These are phyloP conservation scores for Hololepta plana DNA, from an alignment of 2,888 invertebrate species.

Conservation along the genomic window DNA sequence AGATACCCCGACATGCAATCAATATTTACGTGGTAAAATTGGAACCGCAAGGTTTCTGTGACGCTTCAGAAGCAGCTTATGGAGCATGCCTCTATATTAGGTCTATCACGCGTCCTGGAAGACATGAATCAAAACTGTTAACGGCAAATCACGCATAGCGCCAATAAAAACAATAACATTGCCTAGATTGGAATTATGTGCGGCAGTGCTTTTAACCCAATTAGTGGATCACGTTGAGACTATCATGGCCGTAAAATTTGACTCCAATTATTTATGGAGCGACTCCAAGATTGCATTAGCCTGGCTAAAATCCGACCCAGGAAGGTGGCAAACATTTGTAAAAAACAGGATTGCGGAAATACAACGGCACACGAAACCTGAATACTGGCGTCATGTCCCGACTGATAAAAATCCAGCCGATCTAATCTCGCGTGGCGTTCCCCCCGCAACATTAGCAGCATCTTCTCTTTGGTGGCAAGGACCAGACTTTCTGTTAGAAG, in stretches of 20 bases:
- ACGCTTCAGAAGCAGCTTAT: conserved; percentile 7
- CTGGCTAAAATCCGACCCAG: conserved; percentile 11
- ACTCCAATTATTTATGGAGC: conserved; percentile 11
- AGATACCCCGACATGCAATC: too few relatives aligned
- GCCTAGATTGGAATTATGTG: conserved; percentile 11
- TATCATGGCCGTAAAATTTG: conserved; percentile 7
- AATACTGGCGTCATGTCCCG: conserved; percentile 12
- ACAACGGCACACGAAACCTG: conserved; percentile 7
- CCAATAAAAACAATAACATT: conserved; percentile 11
- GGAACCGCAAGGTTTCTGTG: conserved; percentile 7
- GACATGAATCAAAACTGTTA: conserved; percentile 5
- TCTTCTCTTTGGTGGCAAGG: conserved; percentile 11
- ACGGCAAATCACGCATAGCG: conserved; percentile 10
- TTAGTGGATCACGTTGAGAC: conserved; percentile 8
- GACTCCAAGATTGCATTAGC: conserved; percentile 14
- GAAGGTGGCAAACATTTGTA: conserved; percentile 14
- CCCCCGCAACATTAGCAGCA: conserved; percentile 6
- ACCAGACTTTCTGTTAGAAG: conserved; percentile 9
- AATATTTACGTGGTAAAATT: too few relatives aligned
- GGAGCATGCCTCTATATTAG: conserved; percentile 8
- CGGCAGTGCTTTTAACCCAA: conserved; percentile 10
- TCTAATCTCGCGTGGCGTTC: conserved; percentile 11
- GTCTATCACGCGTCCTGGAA: not conserved
- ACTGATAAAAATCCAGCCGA: conserved; percentile 14
- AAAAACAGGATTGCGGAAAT: conserved; percentile 13